Evolutionary conservation across 2,888 invertebrate species (phyloP), one percentile per base, ranked within the genome.

Genomic region (Hyalella azteca): DNA sequence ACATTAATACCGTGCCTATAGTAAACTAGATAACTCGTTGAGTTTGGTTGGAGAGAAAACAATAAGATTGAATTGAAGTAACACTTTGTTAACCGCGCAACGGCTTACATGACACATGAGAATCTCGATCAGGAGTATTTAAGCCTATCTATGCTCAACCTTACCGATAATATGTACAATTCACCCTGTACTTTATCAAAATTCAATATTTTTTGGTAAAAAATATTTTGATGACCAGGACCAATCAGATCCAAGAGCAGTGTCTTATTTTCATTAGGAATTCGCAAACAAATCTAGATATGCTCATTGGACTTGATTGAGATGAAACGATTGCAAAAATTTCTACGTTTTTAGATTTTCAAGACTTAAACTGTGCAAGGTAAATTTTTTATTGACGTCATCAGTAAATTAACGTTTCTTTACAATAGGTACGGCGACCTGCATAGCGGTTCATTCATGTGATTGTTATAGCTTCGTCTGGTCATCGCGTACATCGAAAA

Each of bases 391-490:
- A 0, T n/a, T n/a, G n/a, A n/a, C 7, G 1, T 26, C 26, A 22
- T 9, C 22, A 22, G 13, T 54, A 22, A 54, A 54, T 11, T 54
- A 22, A 26, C 22, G 26, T 5, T 54, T 11, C 3, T 26, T 22
- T 54, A 22, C 7, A 22, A 3, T 54, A 7, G 3, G 7, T 54
- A 3, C 13, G 54, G 19, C n/a, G n/a, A n/a, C n/a, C n/a, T n/a
- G n/a, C n/a, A n/a, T n/a, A n/a, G n/a, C n/a, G n/a, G n/a, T n/a
- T n/a, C n/a, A n/a, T n/a, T n/a, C n/a, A n/a, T n/a, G n/a, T 22
- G 54, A 54, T 54, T 54, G 54, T 82, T 82, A 82, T 78, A 82
- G 78, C 73, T 82, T 82, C n/a, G 82, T 82, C 60, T 82, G 82
- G 54, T 82, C 80, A 78, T 82, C 82, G 50, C 82, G 78, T 11